Evolutionary conservation across 2,113 vertebrate genomes (phyloP), one percentile per base, ranked within the genome.

Genomic region (Gambusia affinis): DNA sequence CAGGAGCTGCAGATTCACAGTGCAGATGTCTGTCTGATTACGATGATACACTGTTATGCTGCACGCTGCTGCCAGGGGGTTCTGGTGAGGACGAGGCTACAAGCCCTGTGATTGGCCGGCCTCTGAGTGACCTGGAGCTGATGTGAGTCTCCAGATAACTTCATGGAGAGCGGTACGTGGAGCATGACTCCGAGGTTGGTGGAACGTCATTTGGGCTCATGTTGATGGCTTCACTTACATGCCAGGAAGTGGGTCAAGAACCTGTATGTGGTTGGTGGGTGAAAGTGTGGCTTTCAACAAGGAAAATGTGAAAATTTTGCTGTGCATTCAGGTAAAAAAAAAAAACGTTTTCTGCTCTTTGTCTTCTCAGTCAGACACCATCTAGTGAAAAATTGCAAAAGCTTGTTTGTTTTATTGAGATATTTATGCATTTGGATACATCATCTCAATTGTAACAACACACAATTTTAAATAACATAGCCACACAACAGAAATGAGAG

Each of bases 51-150:
- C 79, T 67, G 87, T 88, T 81, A 79, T 83, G 74, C 77, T 81
- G 82, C 81, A 72, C 81, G 76, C 64, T 85, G 92, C 84, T 95
- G 93, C 89, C 90, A 94, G 90, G 85, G 88, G 83, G 91, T 89
- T 83, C 83, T 94, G 83, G 69, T 60, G 51, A 84, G 75, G 80
- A 79, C 81, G 73, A 86, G 90, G 67, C 84, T 85, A 65, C 71
- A 35, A 73, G 78, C 70, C 82, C 64, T 85, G 67, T 61, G 80
- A 89, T 91, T 89, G 87, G 83, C 74, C 76, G 79, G 85, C 92
- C 91, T 84, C 80, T 90, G 79, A 51, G 35, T 91, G 89, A 84
- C 88, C 89, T 72, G 57, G 60, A 81, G 67, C 67, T 86, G 75
- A 75, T 85, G 84, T 70, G 85, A 87, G 83, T 75, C 81, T 85